phyloP scores from a whole-genome alignment of 2,113 vertebrate genomes.

The Corythaeola cristata region DNA sequence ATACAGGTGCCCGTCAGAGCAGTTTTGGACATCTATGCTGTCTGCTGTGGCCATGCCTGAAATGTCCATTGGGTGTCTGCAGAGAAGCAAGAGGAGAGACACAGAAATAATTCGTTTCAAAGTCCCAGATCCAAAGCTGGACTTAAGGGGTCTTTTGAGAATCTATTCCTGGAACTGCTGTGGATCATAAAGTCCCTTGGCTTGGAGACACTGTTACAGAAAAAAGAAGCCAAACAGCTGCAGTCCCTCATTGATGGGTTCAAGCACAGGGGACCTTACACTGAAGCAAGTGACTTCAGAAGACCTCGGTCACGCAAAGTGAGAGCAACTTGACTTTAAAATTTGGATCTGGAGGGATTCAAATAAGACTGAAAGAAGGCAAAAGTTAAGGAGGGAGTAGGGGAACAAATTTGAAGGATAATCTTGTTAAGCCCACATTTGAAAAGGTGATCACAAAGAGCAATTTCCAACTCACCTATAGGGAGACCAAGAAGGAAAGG shows the following conservation, averaged over 20 bases:
- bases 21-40: not conserved
- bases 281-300: not conserved
- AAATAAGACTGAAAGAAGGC: not conserved
- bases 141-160: not conserved
- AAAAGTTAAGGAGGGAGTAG: fast-evolving
- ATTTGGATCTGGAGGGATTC: not conserved
- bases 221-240: not conserved
- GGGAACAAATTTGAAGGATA: not conserved
- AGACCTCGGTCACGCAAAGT: not conserved
- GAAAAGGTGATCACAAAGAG: not conserved
- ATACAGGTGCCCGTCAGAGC: not conserved
- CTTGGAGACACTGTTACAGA: not conserved
- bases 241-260: not conserved
- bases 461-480: not conserved
- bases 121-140: not conserved
- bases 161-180: not conserved
- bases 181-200: not conserved
- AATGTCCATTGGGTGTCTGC: not conserved
- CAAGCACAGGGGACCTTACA: not conserved
- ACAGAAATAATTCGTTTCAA: not conserved
- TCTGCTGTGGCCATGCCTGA: not conserved
- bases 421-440: not conserved
- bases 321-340: not conserved
- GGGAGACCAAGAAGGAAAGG: not conserved
- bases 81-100: not conserved